Conservation (phyloP, 2,113 vertebrate genomes). For the Podiceps cristatus region DNA sequence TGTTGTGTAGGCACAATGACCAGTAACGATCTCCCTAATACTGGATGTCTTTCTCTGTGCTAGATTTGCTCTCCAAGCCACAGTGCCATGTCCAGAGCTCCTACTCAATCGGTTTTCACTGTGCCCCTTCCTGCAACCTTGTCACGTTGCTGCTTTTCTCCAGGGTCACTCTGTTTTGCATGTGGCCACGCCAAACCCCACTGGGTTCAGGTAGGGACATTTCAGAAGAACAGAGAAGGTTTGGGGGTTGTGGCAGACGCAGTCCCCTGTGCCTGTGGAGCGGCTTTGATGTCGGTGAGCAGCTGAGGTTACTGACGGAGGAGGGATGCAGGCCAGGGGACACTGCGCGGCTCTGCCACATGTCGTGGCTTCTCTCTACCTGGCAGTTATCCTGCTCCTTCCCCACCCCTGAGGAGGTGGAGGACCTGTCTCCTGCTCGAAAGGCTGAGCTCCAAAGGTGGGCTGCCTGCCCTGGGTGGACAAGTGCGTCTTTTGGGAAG, state of each 20-base stretch:
- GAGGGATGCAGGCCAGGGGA: not conserved
- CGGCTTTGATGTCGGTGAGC: fast-evolving
- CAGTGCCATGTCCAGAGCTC: not conserved
- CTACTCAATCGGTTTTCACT: not conserved
- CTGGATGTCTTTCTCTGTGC: not conserved
- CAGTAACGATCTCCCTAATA: not conserved
- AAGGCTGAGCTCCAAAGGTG: not conserved
- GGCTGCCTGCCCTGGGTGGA: not conserved
- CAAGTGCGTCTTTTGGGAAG: fast-evolving
- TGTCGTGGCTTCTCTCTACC: not conserved
- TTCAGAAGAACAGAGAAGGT: not conserved
- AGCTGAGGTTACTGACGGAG: not conserved
- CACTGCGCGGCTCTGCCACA: fast-evolving
- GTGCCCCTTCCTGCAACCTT: not conserved
- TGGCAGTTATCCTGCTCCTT: not conserved
- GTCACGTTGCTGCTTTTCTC: not conserved
- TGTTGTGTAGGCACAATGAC: not conserved
- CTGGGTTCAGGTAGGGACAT: not conserved
- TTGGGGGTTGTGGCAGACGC: not conserved
- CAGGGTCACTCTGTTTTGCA: not conserved
- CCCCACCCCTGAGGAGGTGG: too few species aligned
- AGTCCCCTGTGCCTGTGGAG: not conserved
- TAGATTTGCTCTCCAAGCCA: not conserved
- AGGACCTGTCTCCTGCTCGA: not conserved
- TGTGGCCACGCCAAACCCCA: fast-evolving